Conservation (phyloP, 1,140 invertebrate species). For the Cephus cinctus region DNA sequence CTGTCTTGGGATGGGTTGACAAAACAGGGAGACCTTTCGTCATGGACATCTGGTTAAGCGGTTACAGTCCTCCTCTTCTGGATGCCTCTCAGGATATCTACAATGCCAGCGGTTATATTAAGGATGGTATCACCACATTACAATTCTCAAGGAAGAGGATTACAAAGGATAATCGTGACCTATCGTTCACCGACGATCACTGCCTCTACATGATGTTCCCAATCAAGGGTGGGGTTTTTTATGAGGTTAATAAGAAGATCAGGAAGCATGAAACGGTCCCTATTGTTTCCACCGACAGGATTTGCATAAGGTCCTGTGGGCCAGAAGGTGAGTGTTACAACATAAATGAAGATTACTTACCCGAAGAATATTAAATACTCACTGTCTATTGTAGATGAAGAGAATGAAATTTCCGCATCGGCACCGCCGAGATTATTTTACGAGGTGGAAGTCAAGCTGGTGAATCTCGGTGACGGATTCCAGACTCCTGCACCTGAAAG, state of each 20-base stretch:
- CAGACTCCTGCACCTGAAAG: constrained; percentile 66
- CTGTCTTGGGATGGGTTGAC: constrained; percentile 86
- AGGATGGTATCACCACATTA: constrained; percentile 77
- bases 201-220: constrained; percentile 90
- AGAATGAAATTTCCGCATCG: constrained; percentile 60
- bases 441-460: constrained; percentile 71
- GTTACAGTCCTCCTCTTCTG: constrained; percentile 73
- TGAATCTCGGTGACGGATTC: constrained; percentile 76
- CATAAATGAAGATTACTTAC: too few relatives aligned
- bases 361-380: background rate
- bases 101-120: constrained; percentile 67
- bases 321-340: constrained; percentile 63
- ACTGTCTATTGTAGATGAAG: constrained; percentile 43
- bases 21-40: constrained; percentile 72
- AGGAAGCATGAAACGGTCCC: constrained; percentile 78
- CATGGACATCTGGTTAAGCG: constrained; percentile 85
- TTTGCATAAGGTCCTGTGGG: constrained; percentile 82
- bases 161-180: constrained; percentile 75
- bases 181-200: constrained; percentile 78
- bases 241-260: constrained; percentile 83
- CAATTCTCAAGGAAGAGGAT: constrained; percentile 77
- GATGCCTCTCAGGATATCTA: constrained; percentile 77
- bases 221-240: constrained; percentile 78
- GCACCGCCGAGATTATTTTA: constrained; percentile 67
- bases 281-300: constrained; percentile 71